phyloP scores from a whole-genome alignment of 2,113 vertebrate genomes.

The Gymnobelideus leadbeateri region DNA sequence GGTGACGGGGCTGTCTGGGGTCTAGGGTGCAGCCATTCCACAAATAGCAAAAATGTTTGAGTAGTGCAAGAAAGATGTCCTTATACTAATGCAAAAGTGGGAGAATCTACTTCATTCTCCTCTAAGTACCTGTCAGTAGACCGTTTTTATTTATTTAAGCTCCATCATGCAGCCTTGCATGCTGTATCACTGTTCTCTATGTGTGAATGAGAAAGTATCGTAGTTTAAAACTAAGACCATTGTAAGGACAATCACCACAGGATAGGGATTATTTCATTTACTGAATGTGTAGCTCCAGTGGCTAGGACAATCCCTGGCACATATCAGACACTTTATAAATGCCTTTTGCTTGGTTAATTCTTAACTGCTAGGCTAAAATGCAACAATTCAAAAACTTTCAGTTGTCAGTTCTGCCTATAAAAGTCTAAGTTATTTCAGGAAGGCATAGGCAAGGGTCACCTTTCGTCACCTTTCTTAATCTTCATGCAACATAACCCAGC shows the following conservation, averaged over 20 bases:
- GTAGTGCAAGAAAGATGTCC: not conserved
- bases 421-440: constrained; percentile 13
- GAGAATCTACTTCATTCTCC: not conserved
- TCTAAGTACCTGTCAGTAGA: not conserved
- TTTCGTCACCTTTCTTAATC: constrained; percentile 1
- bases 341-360: not conserved
- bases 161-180: not conserved
- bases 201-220: not conserved
- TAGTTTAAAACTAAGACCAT: not conserved
- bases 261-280: not conserved
- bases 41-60: not conserved
- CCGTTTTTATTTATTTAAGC: not conserved
- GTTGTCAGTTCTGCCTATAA: not conserved
- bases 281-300: not conserved
- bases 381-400: not conserved
- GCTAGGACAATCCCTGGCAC: not conserved
- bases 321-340: not conserved
- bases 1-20: too few species aligned
- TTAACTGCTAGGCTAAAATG: not conserved
- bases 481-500: not conserved
- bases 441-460: not conserved
- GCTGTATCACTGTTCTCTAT: not conserved
- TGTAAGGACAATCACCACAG: not conserved
- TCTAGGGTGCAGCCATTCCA: not conserved
- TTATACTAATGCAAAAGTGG: not conserved